A percentile compares a stretch with the other conserved stretches of the same genome.
phyloP scores from a whole-genome alignment of 2,797 vertebrate genomes.

The Diglossa cyanea region DNA sequence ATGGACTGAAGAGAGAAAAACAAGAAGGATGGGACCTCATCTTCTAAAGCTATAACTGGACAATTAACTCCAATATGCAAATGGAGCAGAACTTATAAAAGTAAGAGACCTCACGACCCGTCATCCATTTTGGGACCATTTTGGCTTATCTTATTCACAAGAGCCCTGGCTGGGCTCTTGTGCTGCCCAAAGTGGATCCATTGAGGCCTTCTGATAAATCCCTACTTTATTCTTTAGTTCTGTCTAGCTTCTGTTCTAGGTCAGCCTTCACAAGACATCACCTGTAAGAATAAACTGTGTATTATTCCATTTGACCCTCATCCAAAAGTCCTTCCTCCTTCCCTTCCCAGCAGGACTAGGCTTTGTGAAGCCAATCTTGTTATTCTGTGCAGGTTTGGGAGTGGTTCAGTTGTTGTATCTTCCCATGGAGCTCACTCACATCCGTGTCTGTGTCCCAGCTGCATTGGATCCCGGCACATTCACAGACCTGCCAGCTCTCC shows the following conservation, averaged over 20 bases:
- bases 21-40: neutral
- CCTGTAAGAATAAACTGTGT: neutral
- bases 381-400: neutral
- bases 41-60: neutral
- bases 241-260: neutral
- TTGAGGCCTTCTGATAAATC: neutral
- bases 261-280: neutral
- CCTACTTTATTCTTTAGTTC: no score
- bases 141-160: neutral
- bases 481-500: neutral
- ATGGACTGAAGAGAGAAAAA: neutral
- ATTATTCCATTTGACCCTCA: neutral
- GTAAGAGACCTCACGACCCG: accelerated
- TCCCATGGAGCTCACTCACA: neutral
- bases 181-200: neutral
- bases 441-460: conserved; percentile 19
- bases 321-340: neutral
- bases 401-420: neutral
- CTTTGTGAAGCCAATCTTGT: neutral
- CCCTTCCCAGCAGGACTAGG: neutral
- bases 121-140: neutral
- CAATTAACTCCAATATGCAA: neutral
- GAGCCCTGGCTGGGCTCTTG: neutral
- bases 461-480: neutral
- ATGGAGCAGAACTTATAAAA: neutral